Evolutionary conservation across 2,888 invertebrate species (phyloP).

Genomic region (Pristionchus exspectatus): DNA sequence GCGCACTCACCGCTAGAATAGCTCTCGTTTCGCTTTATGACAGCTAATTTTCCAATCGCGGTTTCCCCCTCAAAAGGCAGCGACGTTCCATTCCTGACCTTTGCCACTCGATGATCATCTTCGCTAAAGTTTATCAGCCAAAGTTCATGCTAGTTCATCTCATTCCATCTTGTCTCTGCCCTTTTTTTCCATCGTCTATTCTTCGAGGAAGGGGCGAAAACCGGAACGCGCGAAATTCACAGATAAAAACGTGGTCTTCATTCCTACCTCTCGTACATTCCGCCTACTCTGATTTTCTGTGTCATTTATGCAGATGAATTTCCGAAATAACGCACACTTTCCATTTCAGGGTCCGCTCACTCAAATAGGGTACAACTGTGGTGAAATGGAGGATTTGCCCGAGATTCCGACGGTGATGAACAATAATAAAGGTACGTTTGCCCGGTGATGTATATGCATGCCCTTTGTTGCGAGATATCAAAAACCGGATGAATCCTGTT

Average conservation of each 20-base stretch:
- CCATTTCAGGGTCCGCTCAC: neutral
- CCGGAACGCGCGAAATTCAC: conserved; percentile 14
- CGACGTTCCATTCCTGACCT: neutral
- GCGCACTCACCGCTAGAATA: neutral
- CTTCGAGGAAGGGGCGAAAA: neutral
- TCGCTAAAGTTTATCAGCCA: neutral
- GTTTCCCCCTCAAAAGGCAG: neutral
- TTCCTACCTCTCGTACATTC: neutral
- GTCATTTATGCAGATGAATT: neutral
- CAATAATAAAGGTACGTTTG: neutral
- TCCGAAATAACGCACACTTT: neutral
- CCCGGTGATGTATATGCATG: neutral
- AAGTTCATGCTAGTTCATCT: neutral
- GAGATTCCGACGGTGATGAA: neutral
- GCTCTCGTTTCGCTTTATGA: conserved; percentile 20
- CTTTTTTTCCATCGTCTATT: neutral
- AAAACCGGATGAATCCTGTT: neutral
- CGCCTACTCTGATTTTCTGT: neutral
- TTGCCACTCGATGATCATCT: neutral
- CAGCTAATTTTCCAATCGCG: neutral
- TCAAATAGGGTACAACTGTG: neutral
- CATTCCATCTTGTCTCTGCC: neutral
- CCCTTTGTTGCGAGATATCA: conserved; percentile 6
- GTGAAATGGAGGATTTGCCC: conserved; percentile 23
- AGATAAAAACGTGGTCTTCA: neutral